These are phyloP conservation scores for Micropoecilia bifurca DNA, from an alignment of 2,797 vertebrate genomes.

Conservation along the genomic window DNA sequence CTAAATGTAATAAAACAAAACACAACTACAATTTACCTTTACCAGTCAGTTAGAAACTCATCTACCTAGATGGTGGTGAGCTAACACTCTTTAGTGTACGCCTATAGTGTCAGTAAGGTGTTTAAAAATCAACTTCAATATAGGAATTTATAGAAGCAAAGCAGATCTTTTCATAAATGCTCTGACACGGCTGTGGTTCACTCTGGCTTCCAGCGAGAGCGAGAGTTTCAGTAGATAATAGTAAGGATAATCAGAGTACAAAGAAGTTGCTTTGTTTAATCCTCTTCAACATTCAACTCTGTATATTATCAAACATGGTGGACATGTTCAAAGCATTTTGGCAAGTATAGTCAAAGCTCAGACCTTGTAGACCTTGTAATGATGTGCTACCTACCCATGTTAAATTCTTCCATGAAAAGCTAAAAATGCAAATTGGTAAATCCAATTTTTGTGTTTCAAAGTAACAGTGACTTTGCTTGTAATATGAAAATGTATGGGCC, in stretches of 20 bases:
- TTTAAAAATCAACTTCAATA: background rate
- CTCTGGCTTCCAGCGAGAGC: background rate
- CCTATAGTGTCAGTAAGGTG: background rate
- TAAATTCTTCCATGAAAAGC: background rate
- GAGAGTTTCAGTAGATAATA: background rate
- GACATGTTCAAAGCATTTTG: background rate
- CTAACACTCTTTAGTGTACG: background rate
- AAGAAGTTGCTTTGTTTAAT: background rate
- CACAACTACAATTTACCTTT: background rate
- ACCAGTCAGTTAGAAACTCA: background rate
- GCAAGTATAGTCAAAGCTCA: background rate
- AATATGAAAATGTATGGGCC: background rate
- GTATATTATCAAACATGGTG: background rate
- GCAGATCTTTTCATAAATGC: background rate
- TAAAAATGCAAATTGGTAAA: background rate
- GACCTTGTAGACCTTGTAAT: background rate
- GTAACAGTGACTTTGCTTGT: background rate
- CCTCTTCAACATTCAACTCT: background rate
- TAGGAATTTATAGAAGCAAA: background rate
- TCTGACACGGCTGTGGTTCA: background rate
- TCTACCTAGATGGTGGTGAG: background rate
- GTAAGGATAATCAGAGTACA: background rate
- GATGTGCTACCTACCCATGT: background rate
- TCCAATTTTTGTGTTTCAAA: background rate
- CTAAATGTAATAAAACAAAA: background rate